Evolutionary conservation across 2,113 vertebrate species (phyloP), one percentile per base, ranked within the genome.

Genomic region (Macaca nemestrina): DNA sequence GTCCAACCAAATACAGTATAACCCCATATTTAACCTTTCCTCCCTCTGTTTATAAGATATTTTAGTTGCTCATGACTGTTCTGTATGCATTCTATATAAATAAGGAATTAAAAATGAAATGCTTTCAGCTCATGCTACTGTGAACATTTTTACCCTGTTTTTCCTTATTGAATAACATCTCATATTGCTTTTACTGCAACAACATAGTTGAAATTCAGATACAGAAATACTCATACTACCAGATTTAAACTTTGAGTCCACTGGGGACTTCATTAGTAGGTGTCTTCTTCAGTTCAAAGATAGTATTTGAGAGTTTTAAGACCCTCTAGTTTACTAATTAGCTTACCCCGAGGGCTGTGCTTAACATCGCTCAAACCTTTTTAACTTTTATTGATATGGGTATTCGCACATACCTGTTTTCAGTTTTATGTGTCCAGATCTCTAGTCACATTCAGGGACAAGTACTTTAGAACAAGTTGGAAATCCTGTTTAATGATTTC

Each of bases 291-390:
- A 98, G 98, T 98, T 99, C 98, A 99, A 98, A 98, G 98, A 98
- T 98, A 97, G 94, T 98, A 98, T 97, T 98, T 97, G 98, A 98
- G 99, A 98, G 89, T 98, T 99, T 98, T 98, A 98, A 98, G 98
- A 98, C 97, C 98, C 98, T 98, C 97, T 98, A 79, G 97, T 98
- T 99, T 98, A 98, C 98, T 99, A 99, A 99, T 99, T 99, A 99
- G 98, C 95, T 98, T 94, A 97, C 98, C 98, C 98, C 90, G 98
- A 99, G 98, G 98, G 95, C 81, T 80, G 30, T 97, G 95, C 98
- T 99, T 98, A 98, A 98, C 97, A 98, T 98, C 59, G 14, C 97
- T 98, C 98, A 98, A 98, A 98, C 96, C 98, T 96, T 98, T 98
- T 98, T 94, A 97, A 95, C 96, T 98, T 98, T 98, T 96, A 98